Evolutionary conservation across 1,140 invertebrate species (phyloP).

Genomic region (Pseudomyrmex concolor): DNA sequence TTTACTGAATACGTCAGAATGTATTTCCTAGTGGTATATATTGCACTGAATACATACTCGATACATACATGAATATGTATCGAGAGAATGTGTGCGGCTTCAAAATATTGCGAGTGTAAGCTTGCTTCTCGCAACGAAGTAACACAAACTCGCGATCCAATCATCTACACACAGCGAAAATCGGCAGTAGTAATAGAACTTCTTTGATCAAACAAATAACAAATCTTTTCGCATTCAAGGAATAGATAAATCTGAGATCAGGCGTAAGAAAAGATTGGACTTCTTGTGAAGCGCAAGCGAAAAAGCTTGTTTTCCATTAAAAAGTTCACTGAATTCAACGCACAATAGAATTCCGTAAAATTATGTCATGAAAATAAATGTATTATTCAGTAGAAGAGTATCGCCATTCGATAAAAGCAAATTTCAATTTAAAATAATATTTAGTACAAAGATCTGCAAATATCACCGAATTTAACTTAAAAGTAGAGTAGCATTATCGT

Average conservation of each 20-base stretch:
- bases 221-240: background rate
- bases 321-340: background rate
- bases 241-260: background rate
- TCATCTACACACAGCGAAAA: background rate
- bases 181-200: conserved; percentile 1
- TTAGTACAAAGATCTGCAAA: background rate
- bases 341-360: background rate
- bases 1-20: no score
- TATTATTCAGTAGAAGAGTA: conserved; percentile 31
- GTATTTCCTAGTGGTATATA: no score
- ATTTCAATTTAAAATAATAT: background rate
- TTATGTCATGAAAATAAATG: background rate
- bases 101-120: no score
- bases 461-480: background rate
- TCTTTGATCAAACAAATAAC: background rate
- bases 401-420: background rate
- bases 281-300: background rate
- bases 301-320: background rate
- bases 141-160: no score
- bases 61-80: no score
- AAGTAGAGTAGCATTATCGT: conserved; percentile 7
- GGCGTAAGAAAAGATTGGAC: background rate
- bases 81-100: no score
- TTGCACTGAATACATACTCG: no score
- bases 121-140: no score